These are phyloP conservation scores for Hirtodrosophila cameraria DNA, from an alignment of 2,888 invertebrate species.

Conservation along the genomic window DNA sequence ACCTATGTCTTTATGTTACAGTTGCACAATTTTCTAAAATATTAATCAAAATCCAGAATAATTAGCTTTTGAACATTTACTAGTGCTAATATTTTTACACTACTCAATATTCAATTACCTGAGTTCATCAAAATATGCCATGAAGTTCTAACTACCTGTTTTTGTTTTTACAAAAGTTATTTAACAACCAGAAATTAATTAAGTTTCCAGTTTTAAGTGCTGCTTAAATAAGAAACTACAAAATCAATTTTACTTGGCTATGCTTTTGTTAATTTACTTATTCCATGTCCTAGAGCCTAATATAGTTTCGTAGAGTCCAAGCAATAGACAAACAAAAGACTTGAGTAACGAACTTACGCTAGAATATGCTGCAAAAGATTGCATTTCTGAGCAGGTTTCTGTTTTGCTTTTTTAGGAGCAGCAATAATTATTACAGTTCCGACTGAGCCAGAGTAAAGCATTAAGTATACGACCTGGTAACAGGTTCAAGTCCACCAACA, in stretches of 20 bases:
- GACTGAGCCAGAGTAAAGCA: constrained; percentile 4
- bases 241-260: constrained; percentile 19
- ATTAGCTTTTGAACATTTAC: too few species aligned
- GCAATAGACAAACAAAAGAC: constrained; percentile 28
- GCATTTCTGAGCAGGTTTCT: constrained; percentile 5
- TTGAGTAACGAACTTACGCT: constrained; percentile 30
- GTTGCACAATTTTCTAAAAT: too few species aligned
- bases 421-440: constrained; percentile 27
- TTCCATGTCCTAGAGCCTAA: constrained; percentile 2
- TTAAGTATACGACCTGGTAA: constrained; percentile 43
- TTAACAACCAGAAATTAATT: constrained; percentile 21
- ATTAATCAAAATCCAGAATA: too few species aligned
- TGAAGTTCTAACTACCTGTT: constrained; percentile 2
- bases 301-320: background rate
- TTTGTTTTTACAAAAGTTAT: constrained; percentile 16
- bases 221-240: constrained; percentile 5
- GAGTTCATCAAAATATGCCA: constrained; percentile 5
- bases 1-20: too few species aligned
- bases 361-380: constrained; percentile 13
- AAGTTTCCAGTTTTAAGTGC: constrained; percentile 21
- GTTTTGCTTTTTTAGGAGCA: constrained; percentile 17
- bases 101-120: constrained; percentile 4
- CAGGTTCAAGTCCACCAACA: constrained; percentile 26
- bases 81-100: background rate
- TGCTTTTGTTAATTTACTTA: constrained; percentile 4